phyloP scores from a whole-genome alignment of 2,797 vertebrate genomes.

The Linurgus olivaceus region DNA sequence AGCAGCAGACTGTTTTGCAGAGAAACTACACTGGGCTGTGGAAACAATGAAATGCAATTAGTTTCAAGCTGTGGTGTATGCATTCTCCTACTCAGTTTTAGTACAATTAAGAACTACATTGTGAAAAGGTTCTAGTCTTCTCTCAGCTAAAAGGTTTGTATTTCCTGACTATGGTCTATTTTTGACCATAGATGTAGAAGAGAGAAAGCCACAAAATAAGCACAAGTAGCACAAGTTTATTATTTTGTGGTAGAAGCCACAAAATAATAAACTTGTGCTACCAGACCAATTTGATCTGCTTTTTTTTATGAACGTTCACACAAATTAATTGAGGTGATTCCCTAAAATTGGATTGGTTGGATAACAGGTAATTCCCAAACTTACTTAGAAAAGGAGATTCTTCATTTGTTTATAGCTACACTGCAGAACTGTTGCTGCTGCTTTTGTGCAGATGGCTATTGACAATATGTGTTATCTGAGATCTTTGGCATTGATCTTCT shows the following conservation, averaged over 20 bases:
- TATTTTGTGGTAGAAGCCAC: background rate
- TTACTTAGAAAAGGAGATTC: background rate
- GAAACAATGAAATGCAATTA: background rate
- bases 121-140: background rate
- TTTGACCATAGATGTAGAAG: background rate
- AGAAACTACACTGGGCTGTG: background rate
- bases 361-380: background rate
- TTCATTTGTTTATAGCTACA: background rate
- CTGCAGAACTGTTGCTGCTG: background rate
- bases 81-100: background rate
- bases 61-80: background rate
- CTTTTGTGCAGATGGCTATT: background rate
- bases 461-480: background rate
- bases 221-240: too few species aligned
- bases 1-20: background rate
- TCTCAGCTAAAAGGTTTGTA: background rate
- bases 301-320: background rate
- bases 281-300: background rate
- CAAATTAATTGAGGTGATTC: background rate
- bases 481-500: background rate
- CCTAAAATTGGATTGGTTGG: background rate
- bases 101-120: background rate
- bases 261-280: background rate
- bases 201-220: background rate
- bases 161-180: background rate